Evolutionary conservation across 2,113 vertebrate species (phyloP).

Genomic region (Asarcornis scutulata): DNA sequence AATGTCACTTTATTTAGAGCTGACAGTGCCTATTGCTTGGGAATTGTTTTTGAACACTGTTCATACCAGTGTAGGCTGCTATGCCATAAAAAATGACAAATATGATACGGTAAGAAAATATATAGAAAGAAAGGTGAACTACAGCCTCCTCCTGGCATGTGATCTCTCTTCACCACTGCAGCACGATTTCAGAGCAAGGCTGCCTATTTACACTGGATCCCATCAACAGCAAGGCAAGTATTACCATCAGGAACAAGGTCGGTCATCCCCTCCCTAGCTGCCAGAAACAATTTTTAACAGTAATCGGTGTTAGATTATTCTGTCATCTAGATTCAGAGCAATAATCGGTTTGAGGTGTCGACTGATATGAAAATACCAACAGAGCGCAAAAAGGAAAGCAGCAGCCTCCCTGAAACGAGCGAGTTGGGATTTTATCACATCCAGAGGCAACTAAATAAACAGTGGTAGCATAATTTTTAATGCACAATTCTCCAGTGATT

Average conservation of each 20-base stretch:
- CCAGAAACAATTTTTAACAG: slow-evolving; percentile 78
- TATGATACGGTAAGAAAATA: not conserved
- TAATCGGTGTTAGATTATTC: slow-evolving; percentile 80
- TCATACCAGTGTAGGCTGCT: rapidly evolving
- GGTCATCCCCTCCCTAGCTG: slow-evolving; percentile 45
- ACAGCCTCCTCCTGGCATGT: not conserved
- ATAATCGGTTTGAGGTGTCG: slow-evolving; percentile 76
- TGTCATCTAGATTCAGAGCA: slow-evolving; percentile 78
- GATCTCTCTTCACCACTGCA: slow-evolving; percentile 5
- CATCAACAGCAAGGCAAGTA: slow-evolving; percentile 67
- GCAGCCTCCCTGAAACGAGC: not conserved
- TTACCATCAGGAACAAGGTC: slow-evolving; percentile 67
- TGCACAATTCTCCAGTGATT: not conserved
- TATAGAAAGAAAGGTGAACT: not conserved
- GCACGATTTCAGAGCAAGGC: slow-evolving; percentile 3
- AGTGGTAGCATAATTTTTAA: not conserved
- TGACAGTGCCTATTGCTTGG: not conserved
- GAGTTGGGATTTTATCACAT: not conserved
- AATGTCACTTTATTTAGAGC: slow-evolving; percentile 11
- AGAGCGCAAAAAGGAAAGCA: slow-evolving; percentile 51
- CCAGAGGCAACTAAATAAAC: slow-evolving; percentile 25
- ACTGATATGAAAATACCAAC: slow-evolving; percentile 77
- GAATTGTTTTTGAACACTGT: not conserved
- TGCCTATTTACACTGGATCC: slow-evolving; percentile 2
- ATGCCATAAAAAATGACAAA: not conserved